Evolutionary conservation across 35 echinoderm and acorn worm genomes (phyloP).

Genomic region (Apostichopus japonicus): DNA sequence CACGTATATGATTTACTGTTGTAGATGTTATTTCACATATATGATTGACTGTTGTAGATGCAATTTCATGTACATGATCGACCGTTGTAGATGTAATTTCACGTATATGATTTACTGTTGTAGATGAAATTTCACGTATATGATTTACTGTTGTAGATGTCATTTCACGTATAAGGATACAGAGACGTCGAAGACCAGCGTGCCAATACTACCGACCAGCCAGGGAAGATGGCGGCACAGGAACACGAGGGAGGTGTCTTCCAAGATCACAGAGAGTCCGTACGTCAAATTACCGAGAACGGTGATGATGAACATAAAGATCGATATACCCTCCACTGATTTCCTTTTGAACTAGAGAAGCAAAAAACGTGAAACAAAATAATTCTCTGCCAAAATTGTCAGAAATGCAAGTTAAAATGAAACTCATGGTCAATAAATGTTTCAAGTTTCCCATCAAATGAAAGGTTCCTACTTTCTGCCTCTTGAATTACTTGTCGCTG

Average conservation of each 20-base stretch:
- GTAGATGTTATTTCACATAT: too few species aligned
- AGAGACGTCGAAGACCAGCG: conserved; percentile 81
- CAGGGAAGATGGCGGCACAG: conserved; percentile 87
- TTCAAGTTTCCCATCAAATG: background rate
- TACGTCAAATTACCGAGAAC: conserved; percentile 89
- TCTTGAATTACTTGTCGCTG: too few species aligned
- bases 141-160: too few species aligned
- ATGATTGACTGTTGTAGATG: too few species aligned
- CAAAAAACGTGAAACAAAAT: background rate
- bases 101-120: too few species aligned
- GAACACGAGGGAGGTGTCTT: conserved; percentile 68
- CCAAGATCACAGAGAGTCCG: conserved; percentile 78
- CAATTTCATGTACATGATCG: too few species aligned
- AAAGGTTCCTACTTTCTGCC: too few species aligned
- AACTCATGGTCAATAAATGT: background rate
- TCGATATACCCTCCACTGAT: conserved; percentile 87
- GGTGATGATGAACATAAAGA: conserved; percentile 88
- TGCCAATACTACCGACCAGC: conserved; percentile 91
- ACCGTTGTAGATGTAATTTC: too few species aligned
- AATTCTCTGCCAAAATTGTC: background rate
- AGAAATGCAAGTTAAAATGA: background rate
- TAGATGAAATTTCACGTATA: too few species aligned
- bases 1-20: too few species aligned
- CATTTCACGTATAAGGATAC: conserved; percentile 82
- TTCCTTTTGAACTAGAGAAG: conserved; percentile 69